phyloP scores from a whole-genome alignment of 2,113 vertebrate genomes.

The Thinocorus orbignyianus region DNA sequence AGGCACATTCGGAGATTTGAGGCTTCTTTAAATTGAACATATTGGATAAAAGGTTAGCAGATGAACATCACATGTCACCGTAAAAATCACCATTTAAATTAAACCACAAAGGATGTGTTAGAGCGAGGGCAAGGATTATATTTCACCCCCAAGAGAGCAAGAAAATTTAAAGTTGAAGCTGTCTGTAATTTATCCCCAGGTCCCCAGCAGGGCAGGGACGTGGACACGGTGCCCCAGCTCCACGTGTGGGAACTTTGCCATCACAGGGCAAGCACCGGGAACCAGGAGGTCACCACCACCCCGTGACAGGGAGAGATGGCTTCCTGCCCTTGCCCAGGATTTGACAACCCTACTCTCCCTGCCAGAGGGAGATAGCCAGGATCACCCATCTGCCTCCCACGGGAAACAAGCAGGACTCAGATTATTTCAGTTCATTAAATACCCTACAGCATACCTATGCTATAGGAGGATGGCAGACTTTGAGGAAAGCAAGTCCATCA shows the following conservation, averaged over 20 bases:
- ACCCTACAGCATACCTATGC: not conserved
- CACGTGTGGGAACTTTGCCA: accelerated
- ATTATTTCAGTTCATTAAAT: not conserved
- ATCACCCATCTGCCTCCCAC: not conserved
- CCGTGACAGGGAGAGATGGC: accelerated
- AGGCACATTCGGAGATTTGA: not conserved
- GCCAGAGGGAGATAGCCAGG: not conserved
- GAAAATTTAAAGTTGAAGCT: conserved; percentile 17
- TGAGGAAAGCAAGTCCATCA: not conserved
- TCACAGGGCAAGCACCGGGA: accelerated
- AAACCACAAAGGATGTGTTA: conserved; percentile 44
- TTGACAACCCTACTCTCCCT: not conserved
- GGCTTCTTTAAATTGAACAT: conserved; percentile 44
- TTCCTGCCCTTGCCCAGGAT: not conserved
- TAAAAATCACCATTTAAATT: conserved; percentile 66
- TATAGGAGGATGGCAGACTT: not conserved
- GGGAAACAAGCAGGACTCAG: not conserved
- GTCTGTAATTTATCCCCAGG: not conserved
- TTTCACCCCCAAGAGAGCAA: conserved; percentile 35
- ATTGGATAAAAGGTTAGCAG: conserved; percentile 64
- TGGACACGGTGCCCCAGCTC: not conserved
- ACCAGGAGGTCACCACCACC: not conserved
- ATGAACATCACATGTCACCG: conserved; percentile 38
- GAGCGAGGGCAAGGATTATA: not conserved
- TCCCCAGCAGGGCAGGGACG: accelerated